These are phyloP conservation scores for Drosophila macrospina DNA, from an alignment of 2,888 invertebrate genomes.

Conservation along the genomic window DNA sequence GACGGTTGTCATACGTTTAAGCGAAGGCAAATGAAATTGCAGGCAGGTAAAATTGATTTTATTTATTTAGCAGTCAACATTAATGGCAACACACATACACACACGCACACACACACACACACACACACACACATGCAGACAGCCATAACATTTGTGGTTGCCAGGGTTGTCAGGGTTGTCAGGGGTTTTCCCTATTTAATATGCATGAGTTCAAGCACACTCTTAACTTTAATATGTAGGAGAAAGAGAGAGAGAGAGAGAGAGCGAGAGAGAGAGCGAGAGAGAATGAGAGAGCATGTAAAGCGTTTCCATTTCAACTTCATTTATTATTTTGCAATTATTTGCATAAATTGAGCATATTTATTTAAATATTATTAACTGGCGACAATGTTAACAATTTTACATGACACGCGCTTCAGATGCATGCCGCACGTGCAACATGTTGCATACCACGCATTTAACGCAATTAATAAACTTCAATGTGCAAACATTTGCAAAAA, in stretches of 20 bases:
- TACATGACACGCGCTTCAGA: slow-evolving; percentile 64
- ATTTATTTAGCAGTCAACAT: slow-evolving; percentile 72
- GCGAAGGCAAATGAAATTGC: slow-evolving; percentile 56
- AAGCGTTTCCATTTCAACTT: slow-evolving; percentile 13
- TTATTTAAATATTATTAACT: slow-evolving; percentile 76
- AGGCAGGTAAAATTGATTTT: slow-evolving; percentile 74
- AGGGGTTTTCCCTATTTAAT: slow-evolving; percentile 55
- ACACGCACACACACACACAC: slow-evolving; percentile 18
- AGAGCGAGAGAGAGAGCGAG: neutral
- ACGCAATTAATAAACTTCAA: slow-evolving; percentile 74
- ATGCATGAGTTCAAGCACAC: slow-evolving; percentile 60
- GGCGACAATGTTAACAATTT: slow-evolving; percentile 76
- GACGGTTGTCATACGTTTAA: slow-evolving; percentile 25
- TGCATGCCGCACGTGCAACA: slow-evolving; percentile 28
- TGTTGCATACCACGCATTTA: slow-evolving; percentile 59
- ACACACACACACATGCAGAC: slow-evolving; percentile 14
- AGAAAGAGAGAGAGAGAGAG: neutral
- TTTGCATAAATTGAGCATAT: slow-evolving; percentile 56
- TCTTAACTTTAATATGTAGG: slow-evolving; percentile 4
- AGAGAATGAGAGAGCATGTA: slow-evolving; percentile 1
- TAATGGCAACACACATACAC: slow-evolving; percentile 45
- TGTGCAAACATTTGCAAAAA: slow-evolving; percentile 67
- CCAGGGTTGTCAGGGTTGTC: slow-evolving; percentile 35
- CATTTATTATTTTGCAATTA: slow-evolving; percentile 29
- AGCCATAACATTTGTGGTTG: slow-evolving; percentile 46